Percentiles rank a stretch among this genome's conserved stretches.
phyloP scores from a whole-genome alignment of 2,797 vertebrate genomes.

The Kryptopterus vitreolus region DNA sequence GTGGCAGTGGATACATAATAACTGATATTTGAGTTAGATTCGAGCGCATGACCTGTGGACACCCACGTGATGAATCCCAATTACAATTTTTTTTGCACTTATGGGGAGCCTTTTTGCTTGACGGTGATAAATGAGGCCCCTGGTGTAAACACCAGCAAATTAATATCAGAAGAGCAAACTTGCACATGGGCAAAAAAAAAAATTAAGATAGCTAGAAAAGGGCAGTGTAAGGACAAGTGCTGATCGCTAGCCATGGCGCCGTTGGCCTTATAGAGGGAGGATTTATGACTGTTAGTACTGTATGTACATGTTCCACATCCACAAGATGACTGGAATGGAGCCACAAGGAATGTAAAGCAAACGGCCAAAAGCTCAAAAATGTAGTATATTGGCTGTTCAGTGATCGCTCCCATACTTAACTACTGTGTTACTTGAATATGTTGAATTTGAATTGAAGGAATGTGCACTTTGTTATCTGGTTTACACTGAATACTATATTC shows the following conservation, averaged over 20 bases:
- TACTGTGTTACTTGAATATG: background rate
- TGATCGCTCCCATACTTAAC: conserved; percentile 51
- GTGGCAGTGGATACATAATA: background rate
- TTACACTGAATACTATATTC: background rate
- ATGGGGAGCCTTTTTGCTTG: background rate
- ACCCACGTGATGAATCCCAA: conserved; percentile 1
- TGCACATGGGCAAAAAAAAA: conserved; percentile 41
- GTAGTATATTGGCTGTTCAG: conserved; percentile 48
- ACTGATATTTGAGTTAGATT: background rate
- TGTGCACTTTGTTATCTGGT: background rate
- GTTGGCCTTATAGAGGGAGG: conserved; percentile 60
- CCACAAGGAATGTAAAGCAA: conserved; percentile 29
- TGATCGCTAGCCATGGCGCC: conserved; percentile 50
- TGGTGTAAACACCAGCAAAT: conserved; percentile 61
- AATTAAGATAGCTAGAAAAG: background rate
- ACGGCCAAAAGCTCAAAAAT: conserved; percentile 31
- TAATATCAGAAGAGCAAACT: conserved; percentile 63
- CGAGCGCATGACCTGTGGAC: background rate
- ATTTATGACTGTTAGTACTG: conserved; percentile 56
- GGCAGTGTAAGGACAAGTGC: conserved; percentile 60
- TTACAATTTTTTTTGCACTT: background rate
- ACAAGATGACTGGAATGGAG: conserved; percentile 45
- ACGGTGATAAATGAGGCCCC: conserved; percentile 15
- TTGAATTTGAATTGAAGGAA: conserved; percentile 25
- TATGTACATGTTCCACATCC: conserved; percentile 57